phyloP scores from a whole-genome alignment of 2,888 invertebrate genomes.

The Tipula helvola region DNA sequence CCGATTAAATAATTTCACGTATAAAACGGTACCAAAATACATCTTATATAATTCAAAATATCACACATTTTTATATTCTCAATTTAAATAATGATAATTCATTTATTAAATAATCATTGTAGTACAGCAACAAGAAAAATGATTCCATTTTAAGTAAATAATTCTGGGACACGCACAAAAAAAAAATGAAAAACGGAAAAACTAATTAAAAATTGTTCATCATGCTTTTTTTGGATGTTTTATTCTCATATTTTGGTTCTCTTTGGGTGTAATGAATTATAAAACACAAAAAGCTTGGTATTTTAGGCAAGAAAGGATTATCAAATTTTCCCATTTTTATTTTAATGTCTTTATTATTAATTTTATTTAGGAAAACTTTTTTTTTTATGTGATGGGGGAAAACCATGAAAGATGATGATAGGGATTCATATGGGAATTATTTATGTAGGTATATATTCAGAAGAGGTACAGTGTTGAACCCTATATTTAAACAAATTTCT shows the following conservation, averaged over 20 bases:
- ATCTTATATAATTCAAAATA: background rate
- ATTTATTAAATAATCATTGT: background rate
- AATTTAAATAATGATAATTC: conserved; percentile 4
- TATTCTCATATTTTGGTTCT: background rate
- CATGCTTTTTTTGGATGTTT: background rate
- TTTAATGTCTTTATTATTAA: background rate
- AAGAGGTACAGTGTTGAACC: background rate
- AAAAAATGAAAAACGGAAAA: background rate
- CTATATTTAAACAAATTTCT: background rate
- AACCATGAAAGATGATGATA: background rate
- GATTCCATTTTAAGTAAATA: background rate
- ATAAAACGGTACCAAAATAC: background rate
- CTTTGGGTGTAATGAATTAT: background rate
- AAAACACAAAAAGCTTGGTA: background rate
- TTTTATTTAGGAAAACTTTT: background rate
- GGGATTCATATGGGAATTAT: background rate
- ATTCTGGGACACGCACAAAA: background rate
- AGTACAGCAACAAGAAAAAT: background rate
- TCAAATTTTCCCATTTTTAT: background rate
- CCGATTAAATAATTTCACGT: too few species aligned
- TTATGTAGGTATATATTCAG: background rate
- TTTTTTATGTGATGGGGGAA: background rate
- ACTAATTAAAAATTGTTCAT: background rate
- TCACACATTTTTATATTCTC: background rate
- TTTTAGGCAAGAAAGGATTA: background rate